These are phyloP conservation scores for Zaprionus inermis DNA, from an alignment of 1,140 invertebrate species.

Conservation along the genomic window DNA sequence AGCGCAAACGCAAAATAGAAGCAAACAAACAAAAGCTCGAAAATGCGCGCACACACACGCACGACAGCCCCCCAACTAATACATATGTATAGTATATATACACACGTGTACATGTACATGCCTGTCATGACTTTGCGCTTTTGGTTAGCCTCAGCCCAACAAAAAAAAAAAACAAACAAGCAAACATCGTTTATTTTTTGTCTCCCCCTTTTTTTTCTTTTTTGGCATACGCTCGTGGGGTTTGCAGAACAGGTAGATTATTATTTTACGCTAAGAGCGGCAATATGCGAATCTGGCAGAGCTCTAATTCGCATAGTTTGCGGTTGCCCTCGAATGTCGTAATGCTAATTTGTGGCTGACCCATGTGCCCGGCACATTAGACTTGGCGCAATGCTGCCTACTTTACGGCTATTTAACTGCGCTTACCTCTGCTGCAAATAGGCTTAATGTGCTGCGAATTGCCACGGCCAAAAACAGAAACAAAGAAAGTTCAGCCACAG, in stretches of 20 bases:
- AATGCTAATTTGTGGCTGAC: slow-evolving; percentile 16
- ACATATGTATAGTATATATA: slow-evolving; percentile 36
- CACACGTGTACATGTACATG: not conserved
- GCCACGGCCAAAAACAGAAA: too few relatives aligned
- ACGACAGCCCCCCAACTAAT: slow-evolving; percentile 14
- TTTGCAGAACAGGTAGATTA: slow-evolving; percentile 38
- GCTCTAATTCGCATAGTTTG: not conserved
- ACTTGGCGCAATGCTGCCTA: slow-evolving; percentile 1
- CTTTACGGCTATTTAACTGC: slow-evolving; percentile 26
- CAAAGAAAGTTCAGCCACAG: not conserved
- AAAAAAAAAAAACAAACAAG: slow-evolving; percentile 24
- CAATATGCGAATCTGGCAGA: not conserved
- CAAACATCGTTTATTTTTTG: slow-evolving; percentile 45
- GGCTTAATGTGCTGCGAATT: slow-evolving; percentile 5
- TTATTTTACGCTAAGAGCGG: slow-evolving; percentile 44
- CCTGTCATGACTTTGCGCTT: slow-evolving; percentile 75
- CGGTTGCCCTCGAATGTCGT: not conserved
- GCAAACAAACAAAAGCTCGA: slow-evolving; percentile 56
- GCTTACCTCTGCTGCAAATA: not conserved
- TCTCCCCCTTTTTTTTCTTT: not conserved
- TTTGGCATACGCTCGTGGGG: slow-evolving; percentile 5
- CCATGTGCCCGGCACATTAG: slow-evolving; percentile 18
- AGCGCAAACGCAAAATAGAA: slow-evolving; percentile 27
- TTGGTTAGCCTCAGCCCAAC: slow-evolving; percentile 30
- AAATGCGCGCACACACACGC: slow-evolving; percentile 23